phyloP scores from a whole-genome alignment of 2,888 invertebrate species.

The Cryptocephalus moraei region DNA sequence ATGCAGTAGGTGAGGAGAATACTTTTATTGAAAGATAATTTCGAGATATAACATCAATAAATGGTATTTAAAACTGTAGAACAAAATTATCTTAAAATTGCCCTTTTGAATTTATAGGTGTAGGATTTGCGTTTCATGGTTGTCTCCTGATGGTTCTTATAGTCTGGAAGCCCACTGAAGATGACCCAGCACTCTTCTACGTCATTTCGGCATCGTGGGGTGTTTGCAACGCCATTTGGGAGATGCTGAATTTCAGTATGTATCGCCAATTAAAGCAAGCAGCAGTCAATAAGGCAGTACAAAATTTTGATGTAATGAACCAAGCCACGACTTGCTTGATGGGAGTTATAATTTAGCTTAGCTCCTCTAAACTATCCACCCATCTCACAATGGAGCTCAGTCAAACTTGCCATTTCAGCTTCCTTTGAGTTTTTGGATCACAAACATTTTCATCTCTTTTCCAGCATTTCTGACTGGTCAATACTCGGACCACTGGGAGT shows the following conservation, averaged over 20 bases:
- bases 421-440: no score
- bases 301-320: no score
- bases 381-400: no score
- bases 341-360: no score
- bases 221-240: conserved; percentile 79
- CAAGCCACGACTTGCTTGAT: no score
- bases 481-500: conserved; percentile 39
- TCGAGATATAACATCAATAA: no score
- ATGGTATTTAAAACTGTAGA: no score
- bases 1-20: conserved; percentile 52
- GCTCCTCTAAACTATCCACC: no score
- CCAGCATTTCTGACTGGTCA: conserved; percentile 37
- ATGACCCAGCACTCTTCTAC: conserved; percentile 72
- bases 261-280: conserved; percentile 1
- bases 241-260: conserved; percentile 52
- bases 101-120: conserved; percentile 42
- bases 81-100: background rate
- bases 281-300: no score
- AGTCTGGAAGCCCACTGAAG: conserved; percentile 70
- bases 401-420: no score
- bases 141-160: conserved; percentile 66
- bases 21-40: background rate
- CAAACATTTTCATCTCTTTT: conserved; percentile 1
- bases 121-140: conserved; percentile 71
- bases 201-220: conserved; percentile 81